Evolutionary conservation across 2,797 vertebrate species (phyloP).

Genomic region (Triplophysa bombifrons): DNA sequence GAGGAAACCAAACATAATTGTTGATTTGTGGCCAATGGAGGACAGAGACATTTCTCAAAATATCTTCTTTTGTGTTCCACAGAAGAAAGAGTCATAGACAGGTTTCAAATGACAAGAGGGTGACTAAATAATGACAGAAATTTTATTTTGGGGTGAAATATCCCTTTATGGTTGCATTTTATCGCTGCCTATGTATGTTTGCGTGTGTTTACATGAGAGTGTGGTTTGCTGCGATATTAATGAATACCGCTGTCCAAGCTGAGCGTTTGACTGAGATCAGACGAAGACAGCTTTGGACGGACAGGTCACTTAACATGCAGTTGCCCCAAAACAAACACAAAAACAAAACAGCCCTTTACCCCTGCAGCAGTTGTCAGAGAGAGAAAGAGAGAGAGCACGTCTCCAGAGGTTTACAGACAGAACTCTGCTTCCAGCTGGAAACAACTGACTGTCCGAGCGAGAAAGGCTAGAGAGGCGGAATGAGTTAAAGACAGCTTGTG

Average conservation of each 20-base stretch:
- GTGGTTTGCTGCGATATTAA: constrained; percentile 2
- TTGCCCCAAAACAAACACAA: constrained; percentile 58
- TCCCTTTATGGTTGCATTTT: constrained; percentile 21
- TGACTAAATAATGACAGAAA: too few species aligned
- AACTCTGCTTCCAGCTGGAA: constrained; percentile 38
- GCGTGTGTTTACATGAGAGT: constrained; percentile 34
- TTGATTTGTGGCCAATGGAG: too few species aligned
- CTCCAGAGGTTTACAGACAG: constrained; percentile 36
- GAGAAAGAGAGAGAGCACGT: background rate
- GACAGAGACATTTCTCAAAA: too few species aligned
- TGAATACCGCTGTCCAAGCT: background rate
- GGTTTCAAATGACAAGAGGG: too few species aligned
- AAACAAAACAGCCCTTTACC: constrained; percentile 32
- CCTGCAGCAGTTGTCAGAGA: constrained; percentile 36
- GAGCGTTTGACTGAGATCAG: constrained; percentile 62
- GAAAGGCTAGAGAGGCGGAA: constrained; percentile 20
- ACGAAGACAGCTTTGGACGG: constrained; percentile 58
- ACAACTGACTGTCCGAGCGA: constrained; percentile 24
- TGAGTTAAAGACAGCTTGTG: constrained; percentile 13
- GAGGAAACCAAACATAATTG: too few species aligned
- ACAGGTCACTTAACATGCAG: constrained; percentile 69
- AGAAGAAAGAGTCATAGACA: too few species aligned
- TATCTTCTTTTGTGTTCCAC: too few species aligned
- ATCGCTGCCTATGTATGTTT: constrained; percentile 45
- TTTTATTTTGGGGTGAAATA: too few species aligned